These are phyloP conservation scores for Sorex araneus DNA, from an alignment of 2,113 vertebrate species.

Conservation along the genomic window DNA sequence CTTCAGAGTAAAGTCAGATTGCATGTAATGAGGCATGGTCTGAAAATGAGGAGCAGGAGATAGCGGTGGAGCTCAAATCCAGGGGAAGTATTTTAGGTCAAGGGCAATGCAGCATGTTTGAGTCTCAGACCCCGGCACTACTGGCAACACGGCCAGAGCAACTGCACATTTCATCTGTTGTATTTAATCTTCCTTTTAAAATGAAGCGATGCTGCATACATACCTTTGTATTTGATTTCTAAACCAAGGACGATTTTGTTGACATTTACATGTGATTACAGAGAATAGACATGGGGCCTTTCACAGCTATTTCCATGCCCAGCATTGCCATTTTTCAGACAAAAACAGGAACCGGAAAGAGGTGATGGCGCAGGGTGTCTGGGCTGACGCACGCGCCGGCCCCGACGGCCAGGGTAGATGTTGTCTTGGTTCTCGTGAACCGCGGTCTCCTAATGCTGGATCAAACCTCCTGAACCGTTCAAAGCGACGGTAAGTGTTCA, in stretches of 20 bases:
- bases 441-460: constrained; percentile 26
- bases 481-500: constrained; percentile 60
- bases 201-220: background rate
- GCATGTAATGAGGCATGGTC: background rate
- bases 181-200: constrained; percentile 18
- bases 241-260: background rate
- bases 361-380: constrained; percentile 78
- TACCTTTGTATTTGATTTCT: background rate
- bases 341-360: constrained; percentile 86
- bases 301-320: constrained; percentile 68
- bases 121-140: background rate
- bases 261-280: background rate
- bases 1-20: background rate
- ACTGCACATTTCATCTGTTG: background rate
- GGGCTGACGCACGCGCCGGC: constrained; percentile 54
- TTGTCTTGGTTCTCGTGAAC: constrained; percentile 56
- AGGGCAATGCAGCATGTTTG: background rate
- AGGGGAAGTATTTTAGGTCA: background rate
- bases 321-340: constrained; percentile 71
- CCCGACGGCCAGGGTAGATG: constrained; percentile 59
- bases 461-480: constrained; percentile 12
- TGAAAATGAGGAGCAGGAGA: background rate
- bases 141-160: background rate
- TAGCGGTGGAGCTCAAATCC: background rate
- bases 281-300: background rate